phyloP scores from a whole-genome alignment of 2,888 invertebrate genomes.

The Agriopis marginaria region DNA sequence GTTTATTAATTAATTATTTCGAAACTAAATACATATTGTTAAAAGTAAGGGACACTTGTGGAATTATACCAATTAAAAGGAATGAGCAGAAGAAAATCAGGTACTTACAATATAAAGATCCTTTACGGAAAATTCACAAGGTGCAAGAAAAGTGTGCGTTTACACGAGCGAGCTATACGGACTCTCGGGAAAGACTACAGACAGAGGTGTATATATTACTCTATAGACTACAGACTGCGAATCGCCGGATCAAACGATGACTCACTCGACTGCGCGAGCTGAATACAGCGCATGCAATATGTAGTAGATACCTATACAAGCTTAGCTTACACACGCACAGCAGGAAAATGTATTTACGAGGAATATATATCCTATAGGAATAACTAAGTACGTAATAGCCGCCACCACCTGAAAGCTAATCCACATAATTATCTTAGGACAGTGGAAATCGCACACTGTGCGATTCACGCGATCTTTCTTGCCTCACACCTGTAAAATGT shows the following conservation, averaged over 20 bases:
- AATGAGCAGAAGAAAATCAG: not conserved
- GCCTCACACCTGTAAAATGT: too few relatives aligned
- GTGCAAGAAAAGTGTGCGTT: constrained; percentile 55
- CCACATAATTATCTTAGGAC: too few relatives aligned
- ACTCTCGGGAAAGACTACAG: constrained; percentile 55
- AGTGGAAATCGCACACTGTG: too few relatives aligned
- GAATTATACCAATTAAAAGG: not conserved
- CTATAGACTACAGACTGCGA: constrained; percentile 57
- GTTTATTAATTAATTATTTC: constrained; percentile 3
- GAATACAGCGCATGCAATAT: constrained; percentile 10
- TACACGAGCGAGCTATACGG: constrained; percentile 52
- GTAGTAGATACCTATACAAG: not conserved
- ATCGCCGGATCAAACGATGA: constrained; percentile 50
- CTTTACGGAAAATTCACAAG: constrained; percentile 31
- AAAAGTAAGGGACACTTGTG: constrained; percentile 1
- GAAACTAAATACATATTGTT: not conserved
- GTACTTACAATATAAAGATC: constrained; percentile 48
- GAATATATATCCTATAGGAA: constrained; percentile 3
- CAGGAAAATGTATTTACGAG: constrained; percentile 8
- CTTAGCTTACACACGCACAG: not conserved
- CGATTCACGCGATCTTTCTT: too few relatives aligned
- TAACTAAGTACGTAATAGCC: not conserved
- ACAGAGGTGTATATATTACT: too few relatives aligned
- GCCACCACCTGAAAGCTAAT: too few relatives aligned
- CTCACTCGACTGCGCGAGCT: constrained; percentile 53